A percentile compares a stretch with the other conserved stretches of the same genome.
Evolutionary conservation across 2,888 invertebrate genomes (phyloP).

Genomic region (Amblyjoppa fuscipennis): DNA sequence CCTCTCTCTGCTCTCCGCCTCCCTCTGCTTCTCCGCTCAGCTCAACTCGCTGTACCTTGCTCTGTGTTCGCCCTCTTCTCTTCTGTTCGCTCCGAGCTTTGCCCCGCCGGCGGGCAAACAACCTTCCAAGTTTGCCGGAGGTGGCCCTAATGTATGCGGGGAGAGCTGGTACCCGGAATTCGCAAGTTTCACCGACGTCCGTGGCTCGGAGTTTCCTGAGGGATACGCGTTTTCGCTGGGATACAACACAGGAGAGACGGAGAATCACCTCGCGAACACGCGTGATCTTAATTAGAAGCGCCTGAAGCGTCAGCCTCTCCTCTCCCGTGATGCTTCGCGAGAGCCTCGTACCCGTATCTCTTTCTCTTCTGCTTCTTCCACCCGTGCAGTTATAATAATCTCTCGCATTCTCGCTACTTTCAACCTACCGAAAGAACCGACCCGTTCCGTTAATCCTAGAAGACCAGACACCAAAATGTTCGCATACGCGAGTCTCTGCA

Average conservation of each 20-base stretch:
- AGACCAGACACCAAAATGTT: conserved; percentile 11
- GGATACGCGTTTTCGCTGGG: conserved; percentile 55
- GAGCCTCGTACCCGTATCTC: not conserved
- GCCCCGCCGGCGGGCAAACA: conserved; percentile 80
- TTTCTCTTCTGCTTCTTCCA: conserved; percentile 19
- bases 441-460: conserved; percentile 50
- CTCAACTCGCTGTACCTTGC: conserved; percentile 70
- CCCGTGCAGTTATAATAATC: conserved; percentile 22
- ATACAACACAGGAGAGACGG: conserved; percentile 27
- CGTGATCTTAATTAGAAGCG: conserved; percentile 85
- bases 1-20: conserved; percentile 51
- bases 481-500: not conserved
- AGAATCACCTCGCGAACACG: conserved; percentile 78
- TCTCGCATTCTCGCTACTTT: not conserved
- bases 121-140: conserved; percentile 82
- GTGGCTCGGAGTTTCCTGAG: conserved; percentile 61
- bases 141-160: conserved; percentile 84
- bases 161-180: conserved; percentile 80
- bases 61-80: conserved; percentile 59
- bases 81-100: conserved; percentile 64
- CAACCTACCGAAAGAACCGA: conserved; percentile 46
- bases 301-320: conserved; percentile 74
- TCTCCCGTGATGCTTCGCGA: conserved; percentile 37
- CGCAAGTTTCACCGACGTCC: conserved; percentile 76
- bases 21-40: conserved; percentile 71